Evolutionary conservation across 2,113 vertebrate species (phyloP), one percentile per base, ranked within the genome.

Genomic region (Colius striatus): DNA sequence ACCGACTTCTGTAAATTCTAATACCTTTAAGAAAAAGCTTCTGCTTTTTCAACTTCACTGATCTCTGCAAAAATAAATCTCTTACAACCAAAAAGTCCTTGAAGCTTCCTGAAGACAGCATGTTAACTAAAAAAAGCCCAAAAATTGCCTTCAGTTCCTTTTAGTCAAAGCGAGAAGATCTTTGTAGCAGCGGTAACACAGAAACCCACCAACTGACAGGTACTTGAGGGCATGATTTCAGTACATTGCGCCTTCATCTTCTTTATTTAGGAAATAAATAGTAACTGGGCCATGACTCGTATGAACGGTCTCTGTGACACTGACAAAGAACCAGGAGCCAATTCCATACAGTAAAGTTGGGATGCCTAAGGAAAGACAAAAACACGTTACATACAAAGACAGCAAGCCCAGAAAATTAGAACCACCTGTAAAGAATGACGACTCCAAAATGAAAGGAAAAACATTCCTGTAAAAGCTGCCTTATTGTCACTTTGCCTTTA

Each of bases 251-350:
- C 98, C 99, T 96, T 99, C 98, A 22, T 99, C 98, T 98, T 99
- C 99, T 98, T 99, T 99, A 97, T 99, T 99, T 38, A 99, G 98
- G 87, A 99, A 99, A 98, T 99, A 99, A 93, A 99, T 95, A 6
- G 98, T 99, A 82, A 99, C 97, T 16, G 99, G 99, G 95, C 99
- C 99, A 12, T 93, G 97, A 94, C 98, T 98, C 2, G 99, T 99
- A 67, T 98, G 98, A 63, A 99, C 99, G 12, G 98, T 99, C 98
- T 99, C 99, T 88, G 98, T 98, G 94, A 99, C 99, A 92, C 98
- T 98, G 92, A 98, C 98, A 97, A 99, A 98, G 96, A 99, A 98
- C 99, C 99, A 99, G 97, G 99, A 99, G 79, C 99, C 99, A 61
- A 99, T 89, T 89, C 99, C 99, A 90, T 99, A 99, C 6, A 99